Base-by-base conservation (phyloP, 2,113 vertebrate genomes). In the Mus musculus region DNA sequence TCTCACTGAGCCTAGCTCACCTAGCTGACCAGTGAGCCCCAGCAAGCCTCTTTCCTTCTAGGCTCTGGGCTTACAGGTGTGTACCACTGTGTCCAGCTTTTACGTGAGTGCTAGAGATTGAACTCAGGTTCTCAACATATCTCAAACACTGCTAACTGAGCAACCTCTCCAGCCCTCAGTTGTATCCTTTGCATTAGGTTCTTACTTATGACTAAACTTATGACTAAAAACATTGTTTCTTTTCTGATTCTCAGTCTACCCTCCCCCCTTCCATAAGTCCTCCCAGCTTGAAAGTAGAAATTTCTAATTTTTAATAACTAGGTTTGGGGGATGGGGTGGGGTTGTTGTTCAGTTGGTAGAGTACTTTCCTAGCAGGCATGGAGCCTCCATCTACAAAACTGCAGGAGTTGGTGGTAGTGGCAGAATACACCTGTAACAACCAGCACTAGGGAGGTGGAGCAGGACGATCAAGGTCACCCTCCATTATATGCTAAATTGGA, bases 271-370 rank as follows among this genome's bases (percentile, higher is more conserved):
- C 59, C n/a, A 72, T 63, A 84, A 2, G 56, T 59, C 42, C 19
- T 77, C 61, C 33, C 28, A 87, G n/a, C 54, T 90, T 22, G 65
- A 86, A 95, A 72, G 39, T 72, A 22, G 12, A 82, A 93, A 54
- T 67, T 87, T 95, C 30, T 93, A 65, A 94, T 82, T 90, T 91
- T 91, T 88, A 93, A 73, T 93, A 56, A 33, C 49, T 39, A 56
- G 42, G 4, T 71, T 71, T 69, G 28, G 30, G 63, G 42, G 28
- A 30, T 65, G 82, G 39, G 28, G 22, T 24, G 42, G 84, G 28
- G n/a, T 7, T n/a, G 46, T 52, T 36, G 30, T 69, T 69, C 11
- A 49, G 30, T 20, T 2, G 6, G 39, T 6, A 30, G 82, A 20
- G 39, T 1, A 8, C 26, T 65, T 67, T 2, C 59, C 28, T 33